phyloP scores from a whole-genome alignment of 2,113 vertebrate genomes.

The Chloropsis cyanopogon region DNA sequence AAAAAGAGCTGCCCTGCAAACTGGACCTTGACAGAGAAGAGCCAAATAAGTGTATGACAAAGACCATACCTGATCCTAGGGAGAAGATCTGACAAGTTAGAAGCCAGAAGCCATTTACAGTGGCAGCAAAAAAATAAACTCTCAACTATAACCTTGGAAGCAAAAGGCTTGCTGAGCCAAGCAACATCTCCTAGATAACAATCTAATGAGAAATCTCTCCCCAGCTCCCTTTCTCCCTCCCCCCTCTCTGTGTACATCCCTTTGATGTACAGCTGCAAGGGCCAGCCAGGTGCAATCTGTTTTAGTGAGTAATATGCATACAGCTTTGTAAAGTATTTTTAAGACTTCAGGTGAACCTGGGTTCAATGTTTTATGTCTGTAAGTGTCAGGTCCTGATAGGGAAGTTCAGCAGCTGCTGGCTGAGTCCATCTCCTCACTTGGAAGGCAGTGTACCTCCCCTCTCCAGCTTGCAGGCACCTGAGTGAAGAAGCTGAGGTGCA shows the following conservation, averaged over 20 bases:
- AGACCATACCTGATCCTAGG: background rate
- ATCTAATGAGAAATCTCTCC: slow-evolving; percentile 10
- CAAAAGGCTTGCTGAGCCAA: slow-evolving; percentile 16
- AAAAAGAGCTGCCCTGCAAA: background rate
- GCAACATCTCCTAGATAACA: slow-evolving; percentile 15
- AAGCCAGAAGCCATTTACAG: background rate
- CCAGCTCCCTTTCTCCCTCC: background rate
- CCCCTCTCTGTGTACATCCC: background rate
- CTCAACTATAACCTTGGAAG: background rate
- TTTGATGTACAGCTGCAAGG: slow-evolving; percentile 47
- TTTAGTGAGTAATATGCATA: background rate
- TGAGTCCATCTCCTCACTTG: background rate
- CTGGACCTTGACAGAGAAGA: background rate
- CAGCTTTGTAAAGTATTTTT: background rate
- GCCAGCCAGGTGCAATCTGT: slow-evolving; percentile 18
- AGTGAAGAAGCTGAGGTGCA: background rate
- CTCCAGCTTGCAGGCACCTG: background rate
- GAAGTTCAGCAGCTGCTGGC: background rate
- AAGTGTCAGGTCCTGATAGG: background rate
- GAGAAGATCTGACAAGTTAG: background rate
- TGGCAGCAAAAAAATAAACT: background rate
- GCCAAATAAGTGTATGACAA: background rate
- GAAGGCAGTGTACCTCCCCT: background rate
- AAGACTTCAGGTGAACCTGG: background rate
- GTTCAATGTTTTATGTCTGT: background rate